These are phyloP conservation scores for Sphaerodactylus townsendi DNA, from an alignment of 2,113 vertebrate genomes.

Conservation along the genomic window DNA sequence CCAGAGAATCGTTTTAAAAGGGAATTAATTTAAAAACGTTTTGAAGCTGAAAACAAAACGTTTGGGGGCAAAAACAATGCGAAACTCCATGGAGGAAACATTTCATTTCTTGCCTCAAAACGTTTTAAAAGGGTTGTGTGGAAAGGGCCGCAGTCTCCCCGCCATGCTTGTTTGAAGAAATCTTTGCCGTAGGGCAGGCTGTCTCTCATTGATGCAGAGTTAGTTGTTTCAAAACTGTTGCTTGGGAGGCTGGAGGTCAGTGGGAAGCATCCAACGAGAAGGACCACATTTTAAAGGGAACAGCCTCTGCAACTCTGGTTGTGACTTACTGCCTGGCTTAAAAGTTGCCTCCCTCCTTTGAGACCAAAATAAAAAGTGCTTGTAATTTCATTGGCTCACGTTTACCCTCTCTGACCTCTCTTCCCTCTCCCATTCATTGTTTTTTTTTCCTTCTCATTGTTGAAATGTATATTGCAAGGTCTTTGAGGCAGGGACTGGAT, in stretches of 20 bases:
- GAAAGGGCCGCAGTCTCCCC: not conserved
- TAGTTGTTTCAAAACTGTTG: not conserved
- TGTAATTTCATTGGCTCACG: not conserved
- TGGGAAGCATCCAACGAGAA: constrained; percentile 16
- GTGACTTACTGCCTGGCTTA: too few relatives aligned
- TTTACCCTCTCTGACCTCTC: not conserved
- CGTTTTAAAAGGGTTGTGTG: too few relatives aligned
- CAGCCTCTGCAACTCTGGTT: too few relatives aligned
- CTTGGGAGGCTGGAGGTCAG: not conserved
- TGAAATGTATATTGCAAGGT: not conserved
- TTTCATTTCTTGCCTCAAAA: too few relatives aligned
- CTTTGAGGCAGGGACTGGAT: not conserved
- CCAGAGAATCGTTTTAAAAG: too few relatives aligned
- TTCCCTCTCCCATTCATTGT: too few relatives aligned
- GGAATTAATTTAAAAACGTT: too few relatives aligned
- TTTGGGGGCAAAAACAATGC: too few relatives aligned
- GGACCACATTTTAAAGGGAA: too few relatives aligned
- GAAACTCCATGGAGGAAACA: too few relatives aligned
- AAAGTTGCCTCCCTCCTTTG: not conserved
- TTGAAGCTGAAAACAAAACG: too few relatives aligned
- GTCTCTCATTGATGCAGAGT: not conserved
- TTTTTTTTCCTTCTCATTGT: not conserved
- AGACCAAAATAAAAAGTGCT: not conserved
- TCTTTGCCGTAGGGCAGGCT: not conserved
- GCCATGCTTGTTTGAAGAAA: not conserved